phyloP scores from a whole-genome alignment of 2,888 invertebrate genomes.

The Mesorhabditis belari region DNA sequence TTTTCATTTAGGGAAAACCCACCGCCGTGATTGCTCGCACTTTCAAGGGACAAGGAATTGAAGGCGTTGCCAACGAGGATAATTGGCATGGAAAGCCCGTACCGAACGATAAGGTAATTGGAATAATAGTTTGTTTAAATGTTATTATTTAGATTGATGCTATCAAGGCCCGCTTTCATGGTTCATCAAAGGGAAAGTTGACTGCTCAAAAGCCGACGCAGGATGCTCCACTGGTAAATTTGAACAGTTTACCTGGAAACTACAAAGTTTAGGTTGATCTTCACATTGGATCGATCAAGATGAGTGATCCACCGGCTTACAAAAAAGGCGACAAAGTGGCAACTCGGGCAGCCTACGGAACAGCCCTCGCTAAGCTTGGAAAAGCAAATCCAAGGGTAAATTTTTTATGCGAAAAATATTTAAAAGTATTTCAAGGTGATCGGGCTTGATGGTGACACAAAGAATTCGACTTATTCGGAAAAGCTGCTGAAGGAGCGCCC shows the following conservation, averaged over 20 bases:
- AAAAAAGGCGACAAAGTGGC: constrained; percentile 67
- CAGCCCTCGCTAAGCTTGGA: constrained; percentile 80
- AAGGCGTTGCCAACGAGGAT: constrained; percentile 80
- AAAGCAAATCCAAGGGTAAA: constrained; percentile 62
- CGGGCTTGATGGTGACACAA: constrained; percentile 93
- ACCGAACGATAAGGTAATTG: constrained; percentile 27
- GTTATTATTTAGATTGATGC: constrained; percentile 33
- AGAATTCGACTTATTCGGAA: constrained; percentile 94
- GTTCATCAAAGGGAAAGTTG: constrained; percentile 55
- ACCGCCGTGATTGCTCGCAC: constrained; percentile 92
- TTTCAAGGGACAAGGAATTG: constrained; percentile 69
- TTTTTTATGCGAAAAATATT: constrained; percentile 10
- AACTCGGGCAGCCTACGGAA: constrained; percentile 87
- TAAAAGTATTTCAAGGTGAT: too few relatives aligned
- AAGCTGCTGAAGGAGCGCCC: constrained; percentile 71
- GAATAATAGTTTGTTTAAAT: too few relatives aligned
- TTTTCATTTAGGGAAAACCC: constrained; percentile 61
- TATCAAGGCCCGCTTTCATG: constrained; percentile 61
- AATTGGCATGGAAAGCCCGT: constrained; percentile 98
- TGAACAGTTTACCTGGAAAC: neutral
- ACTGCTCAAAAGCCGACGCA: constrained; percentile 36
- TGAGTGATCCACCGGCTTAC: constrained; percentile 71
- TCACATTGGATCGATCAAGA: constrained; percentile 26
- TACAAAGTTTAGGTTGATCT: constrained; percentile 60
- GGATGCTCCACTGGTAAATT: constrained; percentile 34